Evolutionary conservation across 2,888 invertebrate genomes (phyloP).

Genomic region (Sycophila texana): DNA sequence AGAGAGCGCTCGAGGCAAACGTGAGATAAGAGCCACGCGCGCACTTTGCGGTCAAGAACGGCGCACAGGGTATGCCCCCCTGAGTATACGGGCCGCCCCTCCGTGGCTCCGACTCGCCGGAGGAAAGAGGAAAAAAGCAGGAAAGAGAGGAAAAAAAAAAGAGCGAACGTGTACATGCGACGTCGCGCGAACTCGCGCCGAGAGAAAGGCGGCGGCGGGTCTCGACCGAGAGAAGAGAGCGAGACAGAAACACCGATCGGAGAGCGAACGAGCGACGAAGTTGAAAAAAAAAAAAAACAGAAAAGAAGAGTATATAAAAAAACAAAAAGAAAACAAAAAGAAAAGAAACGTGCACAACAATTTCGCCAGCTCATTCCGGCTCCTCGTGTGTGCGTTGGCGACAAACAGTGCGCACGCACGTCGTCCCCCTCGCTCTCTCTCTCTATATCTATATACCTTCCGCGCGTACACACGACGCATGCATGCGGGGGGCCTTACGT

Average conservation of each 20-base stretch:
- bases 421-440: conserved; percentile 16
- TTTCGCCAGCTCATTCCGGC: conserved; percentile 70
- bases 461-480: not conserved
- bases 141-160: not conserved
- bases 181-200: not conserved
- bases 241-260: not conserved
- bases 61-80: not conserved
- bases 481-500: not conserved
- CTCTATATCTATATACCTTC: conserved; percentile 64
- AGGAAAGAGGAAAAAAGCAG: not conserved
- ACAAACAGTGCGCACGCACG: conserved; percentile 65
- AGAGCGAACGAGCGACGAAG: not conserved
- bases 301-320: no score
- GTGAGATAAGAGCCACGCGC: conserved; percentile 49
- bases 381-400: not conserved
- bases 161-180: not conserved
- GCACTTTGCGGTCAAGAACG: conserved; percentile 3
- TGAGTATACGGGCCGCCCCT: not conserved
- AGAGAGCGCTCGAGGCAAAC: not conserved
- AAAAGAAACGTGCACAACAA: conserved; percentile 42
- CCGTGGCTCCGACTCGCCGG: not conserved
- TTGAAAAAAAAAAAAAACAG: no score
- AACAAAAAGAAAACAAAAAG: conserved; percentile 42
- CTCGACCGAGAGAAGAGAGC: not conserved
- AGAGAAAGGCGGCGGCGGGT: not conserved